These are phyloP conservation scores for Entomyzon cyanotis DNA, from an alignment of 2,113 vertebrate genomes.

Conservation along the genomic window DNA sequence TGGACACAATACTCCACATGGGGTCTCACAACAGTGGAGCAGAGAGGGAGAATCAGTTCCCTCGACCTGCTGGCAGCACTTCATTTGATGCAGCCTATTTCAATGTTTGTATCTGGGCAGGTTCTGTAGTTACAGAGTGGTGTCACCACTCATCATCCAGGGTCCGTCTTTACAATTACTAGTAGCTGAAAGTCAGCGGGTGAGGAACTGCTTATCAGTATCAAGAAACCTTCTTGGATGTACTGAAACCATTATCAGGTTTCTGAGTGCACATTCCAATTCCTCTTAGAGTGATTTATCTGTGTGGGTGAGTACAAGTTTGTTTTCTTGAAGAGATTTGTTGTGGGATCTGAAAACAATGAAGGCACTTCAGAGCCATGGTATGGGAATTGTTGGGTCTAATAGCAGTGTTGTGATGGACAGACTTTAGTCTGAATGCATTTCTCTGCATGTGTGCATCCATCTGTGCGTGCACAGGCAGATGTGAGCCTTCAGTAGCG, in stretches of 20 bases:
- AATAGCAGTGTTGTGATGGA: not conserved
- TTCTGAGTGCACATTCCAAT: not conserved
- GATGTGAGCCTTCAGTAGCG: not conserved
- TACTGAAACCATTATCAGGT: not conserved
- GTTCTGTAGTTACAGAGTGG: not conserved
- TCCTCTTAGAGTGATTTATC: not conserved
- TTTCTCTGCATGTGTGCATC: not conserved
- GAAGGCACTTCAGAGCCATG: not conserved
- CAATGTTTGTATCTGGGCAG: not conserved
- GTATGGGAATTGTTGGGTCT: not conserved
- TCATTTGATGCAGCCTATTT: not conserved
- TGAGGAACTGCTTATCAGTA: not conserved
- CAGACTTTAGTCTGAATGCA: not conserved
- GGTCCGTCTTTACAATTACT: not conserved
- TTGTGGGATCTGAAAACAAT: not conserved
- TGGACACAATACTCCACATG: not conserved
- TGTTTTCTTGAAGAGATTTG: not conserved
- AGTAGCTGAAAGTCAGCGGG: not conserved
- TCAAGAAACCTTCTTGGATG: not conserved
- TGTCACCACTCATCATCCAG: not conserved
- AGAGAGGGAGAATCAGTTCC: not conserved
- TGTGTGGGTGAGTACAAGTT: not conserved
- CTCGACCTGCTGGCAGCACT: not conserved
- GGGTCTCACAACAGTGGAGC: not conserved
- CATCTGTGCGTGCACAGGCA: accelerated